Percentiles rank a stretch among this genome's conserved stretches.
Evolutionary conservation across 1,140 invertebrate genomes (phyloP).

Genomic region (Limonius californicus): DNA sequence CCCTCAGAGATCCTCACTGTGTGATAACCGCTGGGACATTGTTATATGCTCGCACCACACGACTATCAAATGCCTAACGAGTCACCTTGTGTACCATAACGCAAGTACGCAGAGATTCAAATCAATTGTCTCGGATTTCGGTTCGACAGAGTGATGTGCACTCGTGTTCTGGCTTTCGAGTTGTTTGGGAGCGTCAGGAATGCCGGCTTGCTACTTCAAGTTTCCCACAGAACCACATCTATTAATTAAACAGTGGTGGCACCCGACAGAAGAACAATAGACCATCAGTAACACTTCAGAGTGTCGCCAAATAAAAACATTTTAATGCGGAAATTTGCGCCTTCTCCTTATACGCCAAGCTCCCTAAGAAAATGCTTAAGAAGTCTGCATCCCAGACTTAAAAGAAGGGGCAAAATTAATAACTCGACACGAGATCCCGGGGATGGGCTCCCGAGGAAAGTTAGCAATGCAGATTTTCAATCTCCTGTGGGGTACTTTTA

Average conservation of each 20-base stretch:
- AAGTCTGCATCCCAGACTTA: background rate
- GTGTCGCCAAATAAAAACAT: conserved; percentile 7
- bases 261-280: conserved; percentile 10
- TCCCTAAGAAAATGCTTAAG: background rate
- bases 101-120: conserved; percentile 5
- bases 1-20: background rate
- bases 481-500: background rate
- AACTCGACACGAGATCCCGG: background rate
- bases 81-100: background rate
- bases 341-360: background rate
- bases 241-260: conserved; percentile 22
- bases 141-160: conserved; percentile 20
- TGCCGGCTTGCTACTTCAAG: conserved; percentile 11
- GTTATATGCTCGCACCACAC: background rate
- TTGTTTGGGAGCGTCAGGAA: conserved; percentile 17
- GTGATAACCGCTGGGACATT: background rate
- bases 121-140: conserved; percentile 7
- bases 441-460: background rate
- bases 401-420: conserved; percentile 1
- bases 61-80: conserved; percentile 1
- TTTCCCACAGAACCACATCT: conserved; percentile 19
- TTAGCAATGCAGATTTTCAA: conserved; percentile 9
- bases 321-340: conserved; percentile 10
- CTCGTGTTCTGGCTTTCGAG: conserved; percentile 19
- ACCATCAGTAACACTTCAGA: conserved; percentile 8